Evolutionary conservation across 2,113 vertebrate species (phyloP).

Genomic region (Ardeotis arabs): DNA sequence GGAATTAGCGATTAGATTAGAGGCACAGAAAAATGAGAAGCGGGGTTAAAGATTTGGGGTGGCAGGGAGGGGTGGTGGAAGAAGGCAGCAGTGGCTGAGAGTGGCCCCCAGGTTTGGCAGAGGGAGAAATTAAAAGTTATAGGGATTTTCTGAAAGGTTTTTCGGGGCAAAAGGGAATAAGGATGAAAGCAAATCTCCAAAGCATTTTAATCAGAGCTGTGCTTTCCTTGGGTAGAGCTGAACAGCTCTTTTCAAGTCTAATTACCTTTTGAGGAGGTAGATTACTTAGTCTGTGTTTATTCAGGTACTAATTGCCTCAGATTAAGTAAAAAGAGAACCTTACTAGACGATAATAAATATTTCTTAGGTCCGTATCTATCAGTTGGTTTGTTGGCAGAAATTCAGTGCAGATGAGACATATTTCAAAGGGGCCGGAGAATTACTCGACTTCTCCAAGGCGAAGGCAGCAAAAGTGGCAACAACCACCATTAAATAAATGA

Average conservation of each 20-base stretch:
- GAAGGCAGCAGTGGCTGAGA: background rate
- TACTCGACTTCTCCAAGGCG: background rate
- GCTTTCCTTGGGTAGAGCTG: constrained; percentile 25
- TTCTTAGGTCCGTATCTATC: background rate
- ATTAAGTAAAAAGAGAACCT: constrained; percentile 43
- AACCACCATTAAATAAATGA: constrained; percentile 49
- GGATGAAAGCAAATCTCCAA: constrained; percentile 59
- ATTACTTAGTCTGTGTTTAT: constrained; percentile 54
- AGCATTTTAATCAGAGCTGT: constrained; percentile 28
- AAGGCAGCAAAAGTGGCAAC: constrained; percentile 43
- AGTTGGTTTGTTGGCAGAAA: background rate
- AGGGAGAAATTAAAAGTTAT: background rate
- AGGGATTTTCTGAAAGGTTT: constrained; percentile 52
- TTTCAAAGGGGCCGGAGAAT: background rate
- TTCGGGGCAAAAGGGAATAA: background rate
- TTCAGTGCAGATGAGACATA: background rate
- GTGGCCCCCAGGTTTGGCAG: background rate
- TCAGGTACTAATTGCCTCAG: constrained; percentile 53
- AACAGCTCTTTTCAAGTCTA: constrained; percentile 21
- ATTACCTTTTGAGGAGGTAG: constrained; percentile 51
- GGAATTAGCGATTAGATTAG: constrained; percentile 80
- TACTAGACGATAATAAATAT: constrained; percentile 1
- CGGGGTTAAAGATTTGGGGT: background rate
- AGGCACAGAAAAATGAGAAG: constrained; percentile 68
- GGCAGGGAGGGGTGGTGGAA: background rate